Percentiles rank a stretch among this genome's conserved stretches.
phyloP scores from a whole-genome alignment of 2,797 vertebrate genomes.

The Perodicticus potto region DNA sequence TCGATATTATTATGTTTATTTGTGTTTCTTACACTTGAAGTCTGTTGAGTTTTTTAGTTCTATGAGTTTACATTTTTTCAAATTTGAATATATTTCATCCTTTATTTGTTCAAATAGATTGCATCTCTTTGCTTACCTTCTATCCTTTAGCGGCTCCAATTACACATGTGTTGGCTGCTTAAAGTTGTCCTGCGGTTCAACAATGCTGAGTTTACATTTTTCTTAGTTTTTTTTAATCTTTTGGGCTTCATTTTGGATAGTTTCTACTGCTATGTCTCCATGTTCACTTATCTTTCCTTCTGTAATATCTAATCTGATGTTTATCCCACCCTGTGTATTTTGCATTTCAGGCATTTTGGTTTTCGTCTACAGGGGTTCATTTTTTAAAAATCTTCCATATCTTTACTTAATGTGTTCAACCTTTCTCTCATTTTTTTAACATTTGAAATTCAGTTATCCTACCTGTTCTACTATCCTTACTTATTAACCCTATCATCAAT shows the following conservation, averaged over 20 bases:
- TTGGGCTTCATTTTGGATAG: background rate
- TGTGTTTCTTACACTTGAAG: background rate
- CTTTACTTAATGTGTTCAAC: background rate
- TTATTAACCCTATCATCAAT: background rate
- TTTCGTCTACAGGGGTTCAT: background rate
- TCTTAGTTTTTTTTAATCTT: background rate
- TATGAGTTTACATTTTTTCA: background rate
- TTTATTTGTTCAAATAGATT: conserved; percentile 44
- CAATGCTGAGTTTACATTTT: background rate
- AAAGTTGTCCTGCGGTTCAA: background rate
- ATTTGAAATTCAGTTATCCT: background rate
- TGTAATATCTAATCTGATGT: background rate
- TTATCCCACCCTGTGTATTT: background rate
- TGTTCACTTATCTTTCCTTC: background rate
- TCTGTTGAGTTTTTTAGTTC: background rate
- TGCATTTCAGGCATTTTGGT: conserved; percentile 40
- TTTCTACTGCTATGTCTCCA: conserved; percentile 13
- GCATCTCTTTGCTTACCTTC: background rate
- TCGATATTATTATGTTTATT: background rate
- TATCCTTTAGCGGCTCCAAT: background rate
- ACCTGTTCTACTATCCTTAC: background rate
- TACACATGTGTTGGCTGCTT: background rate
- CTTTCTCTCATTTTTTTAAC: background rate
- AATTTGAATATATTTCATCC: conserved; percentile 1
- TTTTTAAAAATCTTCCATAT: conserved; percentile 6